A percentile compares a stretch with the other conserved stretches of the same genome.
phyloP scores from a whole-genome alignment of 2,113 vertebrate species.

The Cichladusa arquata region DNA sequence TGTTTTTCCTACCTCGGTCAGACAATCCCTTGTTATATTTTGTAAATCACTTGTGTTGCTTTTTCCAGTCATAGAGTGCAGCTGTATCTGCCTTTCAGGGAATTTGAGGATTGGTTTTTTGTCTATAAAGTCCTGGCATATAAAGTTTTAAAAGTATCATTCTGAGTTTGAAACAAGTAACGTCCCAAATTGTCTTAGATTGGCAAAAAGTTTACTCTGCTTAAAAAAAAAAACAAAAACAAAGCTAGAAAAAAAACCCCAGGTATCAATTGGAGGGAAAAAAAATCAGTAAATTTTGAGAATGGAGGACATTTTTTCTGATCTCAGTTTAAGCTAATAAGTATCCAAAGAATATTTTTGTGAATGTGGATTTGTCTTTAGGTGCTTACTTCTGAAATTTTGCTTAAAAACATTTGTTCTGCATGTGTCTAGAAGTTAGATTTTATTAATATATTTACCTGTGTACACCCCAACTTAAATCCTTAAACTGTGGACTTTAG shows the following conservation, averaged over 20 bases:
- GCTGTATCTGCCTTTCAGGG: neutral
- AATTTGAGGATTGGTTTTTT: neutral
- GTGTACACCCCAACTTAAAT: neutral
- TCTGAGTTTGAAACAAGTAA: neutral
- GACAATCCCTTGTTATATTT: neutral
- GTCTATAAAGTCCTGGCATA: neutral
- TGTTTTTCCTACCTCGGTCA: neutral
- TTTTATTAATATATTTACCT: neutral
- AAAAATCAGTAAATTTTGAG: neutral
- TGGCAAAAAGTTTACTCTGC: neutral
- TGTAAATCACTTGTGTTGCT: neutral
- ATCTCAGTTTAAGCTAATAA: neutral
- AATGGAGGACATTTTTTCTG: neutral
- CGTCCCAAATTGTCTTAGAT: neutral
- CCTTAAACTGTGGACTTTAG: neutral
- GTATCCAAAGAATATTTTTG: neutral
- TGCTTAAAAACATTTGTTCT: neutral
- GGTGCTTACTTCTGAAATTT: neutral
- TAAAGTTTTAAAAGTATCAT: neutral
- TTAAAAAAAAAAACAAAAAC: neutral
- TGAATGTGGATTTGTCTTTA: neutral
- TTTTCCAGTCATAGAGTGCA: neutral
- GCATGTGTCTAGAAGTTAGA: neutral
- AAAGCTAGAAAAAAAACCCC: accelerated
- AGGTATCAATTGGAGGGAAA: neutral